These are phyloP conservation scores for Folsomia manolachei DNA, from an alignment of 2,888 invertebrate genomes.

Conservation along the genomic window DNA sequence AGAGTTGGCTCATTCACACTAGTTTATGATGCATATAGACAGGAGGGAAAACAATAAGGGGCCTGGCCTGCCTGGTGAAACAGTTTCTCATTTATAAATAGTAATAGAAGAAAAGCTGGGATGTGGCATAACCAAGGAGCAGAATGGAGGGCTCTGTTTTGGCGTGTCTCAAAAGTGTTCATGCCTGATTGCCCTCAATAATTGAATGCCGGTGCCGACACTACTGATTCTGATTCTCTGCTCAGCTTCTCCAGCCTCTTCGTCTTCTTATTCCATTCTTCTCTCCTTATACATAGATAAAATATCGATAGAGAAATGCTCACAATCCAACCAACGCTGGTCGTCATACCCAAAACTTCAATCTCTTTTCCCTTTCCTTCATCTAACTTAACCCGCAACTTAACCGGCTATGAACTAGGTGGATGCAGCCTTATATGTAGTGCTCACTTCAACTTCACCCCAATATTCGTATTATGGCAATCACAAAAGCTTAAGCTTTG, in stretches of 20 bases:
- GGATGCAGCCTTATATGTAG: background rate
- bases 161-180: conserved; percentile 51
- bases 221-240: conserved; percentile 31
- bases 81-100: background rate
- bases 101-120: background rate
- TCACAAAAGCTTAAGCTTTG: conserved; percentile 19
- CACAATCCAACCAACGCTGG: conserved; percentile 11
- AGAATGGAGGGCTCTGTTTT: conserved; percentile 46
- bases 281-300: conserved; percentile 44
- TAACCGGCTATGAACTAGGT: background rate
- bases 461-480: too few relatives aligned
- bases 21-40: too few relatives aligned
- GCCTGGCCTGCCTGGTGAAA: too few relatives aligned
- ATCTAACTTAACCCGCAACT: too few relatives aligned
- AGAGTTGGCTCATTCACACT: too few relatives aligned
- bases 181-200: conserved; percentile 51
- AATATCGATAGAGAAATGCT: conserved; percentile 49
- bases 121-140: background rate
- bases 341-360: conserved; percentile 17
- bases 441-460: background rate
- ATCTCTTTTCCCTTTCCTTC: conserved; percentile 7
- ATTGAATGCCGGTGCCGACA: conserved; percentile 51
- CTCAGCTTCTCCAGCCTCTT: conserved; percentile 25
- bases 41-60: too few relatives aligned
- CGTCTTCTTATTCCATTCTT: background rate